phyloP scores from a whole-genome alignment of 2,113 vertebrate species.

The Pteropus alecto region DNA sequence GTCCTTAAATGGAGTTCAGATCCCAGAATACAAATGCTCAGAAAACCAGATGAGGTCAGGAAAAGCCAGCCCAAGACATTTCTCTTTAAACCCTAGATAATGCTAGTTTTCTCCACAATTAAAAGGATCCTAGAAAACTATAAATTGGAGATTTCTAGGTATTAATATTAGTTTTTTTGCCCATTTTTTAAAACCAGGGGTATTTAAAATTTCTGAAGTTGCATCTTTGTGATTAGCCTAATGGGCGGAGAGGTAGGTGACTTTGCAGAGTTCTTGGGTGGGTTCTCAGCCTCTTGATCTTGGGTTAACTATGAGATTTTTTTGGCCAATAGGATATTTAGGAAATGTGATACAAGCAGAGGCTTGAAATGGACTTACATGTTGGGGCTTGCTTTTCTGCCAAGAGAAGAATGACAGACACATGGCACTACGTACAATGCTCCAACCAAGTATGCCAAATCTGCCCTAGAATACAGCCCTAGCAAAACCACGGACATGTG shows the following conservation, averaged over 20 bases:
- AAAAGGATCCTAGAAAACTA: background rate
- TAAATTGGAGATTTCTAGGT: background rate
- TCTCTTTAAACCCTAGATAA: background rate
- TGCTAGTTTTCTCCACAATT: background rate
- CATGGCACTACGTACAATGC: background rate
- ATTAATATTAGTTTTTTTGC: background rate
- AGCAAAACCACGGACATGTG: background rate
- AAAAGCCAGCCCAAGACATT: background rate
- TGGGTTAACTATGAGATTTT: background rate
- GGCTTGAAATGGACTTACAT: background rate
- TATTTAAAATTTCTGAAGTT: background rate
- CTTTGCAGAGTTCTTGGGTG: background rate
- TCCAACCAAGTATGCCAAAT: background rate
- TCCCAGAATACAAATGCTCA: slow-evolving; percentile 48
- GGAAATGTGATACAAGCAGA: background rate
- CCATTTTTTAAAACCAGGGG: background rate
- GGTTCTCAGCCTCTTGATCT: background rate
- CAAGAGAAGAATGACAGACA: background rate
- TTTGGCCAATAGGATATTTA: background rate
- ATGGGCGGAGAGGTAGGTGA: background rate
- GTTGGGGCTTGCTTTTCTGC: background rate
- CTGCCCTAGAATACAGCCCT: background rate
- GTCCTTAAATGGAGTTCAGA: slow-evolving; percentile 19
- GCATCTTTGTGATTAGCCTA: background rate
- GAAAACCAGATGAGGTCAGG: background rate